Base-by-base conservation (phyloP, 2,888 invertebrate genomes). In the Stenoptilia bipunctidactyla region DNA sequence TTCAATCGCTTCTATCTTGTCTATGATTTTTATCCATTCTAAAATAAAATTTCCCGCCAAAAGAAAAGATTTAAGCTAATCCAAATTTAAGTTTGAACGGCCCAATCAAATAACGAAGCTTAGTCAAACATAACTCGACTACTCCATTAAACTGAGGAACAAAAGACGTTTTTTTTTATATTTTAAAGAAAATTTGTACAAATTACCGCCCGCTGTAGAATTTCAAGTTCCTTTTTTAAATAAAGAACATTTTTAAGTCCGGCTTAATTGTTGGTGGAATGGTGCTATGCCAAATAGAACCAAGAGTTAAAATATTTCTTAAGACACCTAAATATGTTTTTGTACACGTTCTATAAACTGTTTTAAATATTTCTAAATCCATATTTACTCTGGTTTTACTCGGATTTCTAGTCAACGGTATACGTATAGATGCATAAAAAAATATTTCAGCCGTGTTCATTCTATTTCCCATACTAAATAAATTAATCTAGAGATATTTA, bases 161-260 rank as follows among this genome's bases (percentile, higher is more conserved):
- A 73, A 30, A 30, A 30, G 30, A 30, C 10, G 4, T 10, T 30
- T 30, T 66, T 67, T 63, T 46, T 57, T 52, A 61, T 69, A 66
- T 61, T 74, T 71, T 63, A 60, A 66, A 72, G 73, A 73, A 73
- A 72, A 72, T 66, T 75, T 68, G 57, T 63, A 74, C 73, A 70
- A 79, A 80, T 80, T 80, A 73, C 72, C 70, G 66, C 68, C 70
- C 64, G 63, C 57, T 54, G 56, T 56, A 51, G 54, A 55, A 56
- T 48, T 57, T 44, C 47, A 47, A 49, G 47, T 48, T 49, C 54
- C 64, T 64, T 72, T 70, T 69, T 71, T 70, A 66, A 74, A 74
- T 67, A 62, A 61, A 61, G 60, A 61, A 61, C 66, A 70, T 64
- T 68, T 66, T 60, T 60, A 75, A 77, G 67, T 73, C 66, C 48